Base-by-base conservation (phyloP, 2,113 vertebrate genomes). In the Dipodomys stephensi region DNA sequence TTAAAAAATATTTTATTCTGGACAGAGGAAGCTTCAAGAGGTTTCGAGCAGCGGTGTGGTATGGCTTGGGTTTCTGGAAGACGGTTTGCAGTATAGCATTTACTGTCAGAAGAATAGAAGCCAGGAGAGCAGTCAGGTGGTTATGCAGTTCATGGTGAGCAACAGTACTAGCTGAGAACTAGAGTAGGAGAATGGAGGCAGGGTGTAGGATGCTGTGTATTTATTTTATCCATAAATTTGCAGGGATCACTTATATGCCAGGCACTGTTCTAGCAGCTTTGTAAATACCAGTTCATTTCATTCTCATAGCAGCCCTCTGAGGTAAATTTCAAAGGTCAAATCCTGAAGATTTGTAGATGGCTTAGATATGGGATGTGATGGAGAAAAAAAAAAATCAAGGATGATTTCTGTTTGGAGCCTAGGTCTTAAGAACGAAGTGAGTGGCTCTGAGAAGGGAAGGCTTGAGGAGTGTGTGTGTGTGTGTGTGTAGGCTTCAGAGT, bases 1-100 rank as follows among this genome's bases (percentile, higher is more conserved):
- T 30, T 39, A 39, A 39, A 39, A 39, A 39, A 27, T 44, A 77
- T 83, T 92, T 92, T 85, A 86, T 91, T 81, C 83, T 81, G 39
- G 35, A 71, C 4, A 30, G 6, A n/a, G 35, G 82, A 83, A 83
- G 23, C 23, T 83, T 69, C 57, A 73, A 62, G 53, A 69, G 18
- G 28, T 28, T 94, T 68, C 76, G 67, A 90, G 25, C 13, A 64
- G n/a, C 68, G 64, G 49, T 65, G 15, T 82, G 76, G 44, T 32
- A 49, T 85, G 30, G 62, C 64, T 27, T 84, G 71, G 32, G 12
- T 80, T 85, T n/a, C n/a, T 53, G 4, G 53, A 84, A n/a, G 30
- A 30, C 39, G 28, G 25, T 88, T 39, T 78, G 13, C 57, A 28
- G 10, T 1, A 0, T 71, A 64, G 77, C 49, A 13, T 86, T 20